Base-by-base conservation (phyloP, 2,113 vertebrate species). In the Sakesphorus luctuosus region DNA sequence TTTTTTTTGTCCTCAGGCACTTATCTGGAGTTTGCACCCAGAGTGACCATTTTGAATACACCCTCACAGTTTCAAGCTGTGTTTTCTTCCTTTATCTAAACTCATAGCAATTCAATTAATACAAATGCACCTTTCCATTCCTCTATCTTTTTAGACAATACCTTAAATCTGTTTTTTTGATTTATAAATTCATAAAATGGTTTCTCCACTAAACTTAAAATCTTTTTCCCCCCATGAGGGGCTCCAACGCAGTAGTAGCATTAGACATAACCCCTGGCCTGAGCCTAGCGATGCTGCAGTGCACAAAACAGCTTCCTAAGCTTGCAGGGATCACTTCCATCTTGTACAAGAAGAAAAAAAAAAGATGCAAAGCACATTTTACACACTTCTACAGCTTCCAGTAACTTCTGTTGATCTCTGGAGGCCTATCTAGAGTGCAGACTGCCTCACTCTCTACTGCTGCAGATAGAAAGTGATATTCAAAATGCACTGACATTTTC, bases 11-110 rank as follows among this genome's bases (percentile, higher is more conserved):
- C 73, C 79, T 95, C 2, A 3, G 38, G 44, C 52, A 86, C 26
- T 90, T 90, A 93, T 65, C 68, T 74, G 26, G 52, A 56, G 65
- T 68, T 92, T 78, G 21, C 31, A 86, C 43, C 31, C 65, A 71
- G 67, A 67, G 13, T 1, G 5, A 56, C 29, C 19, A 24, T 86
- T 96, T 95, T 84, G 67, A 90, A 78, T 68, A 84, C 21, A 52
- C 10, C 23, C 7, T 68, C 0, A 0, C 49, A 24, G 36, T 71
- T 82, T 35, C 50, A 80, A 83, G 46, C 25, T 56, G 14, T 1
- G 0, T 77, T 92, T 84, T 44, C 61, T 78, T 65, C 52, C 40
- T 88, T 78, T 89, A 43, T 46, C 31, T 87, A 75, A 84, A 61
- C 47, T 71, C 13, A 14, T 13, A 68, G 36, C 33, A 78, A 67